Percentiles rank a stretch among this genome's conserved stretches.
phyloP scores from a whole-genome alignment of 2,797 vertebrate species.

The Tolypeutes matacus region DNA sequence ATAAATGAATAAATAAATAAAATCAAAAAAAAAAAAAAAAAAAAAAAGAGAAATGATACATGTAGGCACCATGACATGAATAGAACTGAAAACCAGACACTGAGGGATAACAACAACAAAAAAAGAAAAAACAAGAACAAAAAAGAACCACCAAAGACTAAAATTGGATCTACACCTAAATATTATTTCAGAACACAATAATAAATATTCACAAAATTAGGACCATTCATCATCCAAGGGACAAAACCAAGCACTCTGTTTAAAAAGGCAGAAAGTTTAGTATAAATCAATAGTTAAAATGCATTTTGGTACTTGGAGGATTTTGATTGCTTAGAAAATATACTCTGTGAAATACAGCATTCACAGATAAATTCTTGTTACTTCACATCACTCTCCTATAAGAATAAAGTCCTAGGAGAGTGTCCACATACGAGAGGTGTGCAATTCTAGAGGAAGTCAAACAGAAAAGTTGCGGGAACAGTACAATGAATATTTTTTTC shows the following conservation, averaged over 20 bases:
- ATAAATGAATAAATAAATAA: no score
- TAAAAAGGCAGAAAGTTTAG: conserved; percentile 3
- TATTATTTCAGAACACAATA: conserved; percentile 45
- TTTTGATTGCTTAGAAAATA: conserved; percentile 51
- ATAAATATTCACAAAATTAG: conserved; percentile 25
- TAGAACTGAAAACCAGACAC: conserved; percentile 60
- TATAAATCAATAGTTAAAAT: conserved; percentile 36
- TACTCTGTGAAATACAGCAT: conserved; percentile 40
- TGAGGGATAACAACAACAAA: conserved; percentile 5
- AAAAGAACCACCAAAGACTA: not conserved
- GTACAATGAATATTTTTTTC: conserved; percentile 3
- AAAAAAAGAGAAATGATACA: conserved; percentile 56
- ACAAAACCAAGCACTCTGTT: conserved; percentile 30
- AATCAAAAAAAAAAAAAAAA: no score
- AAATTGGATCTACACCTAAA: not conserved
- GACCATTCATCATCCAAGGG: not conserved
- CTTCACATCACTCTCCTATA: not conserved
- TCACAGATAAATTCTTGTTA: not conserved
- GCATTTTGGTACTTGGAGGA: not conserved
- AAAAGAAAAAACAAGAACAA: conserved; percentile 51
- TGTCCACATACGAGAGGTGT: not conserved
- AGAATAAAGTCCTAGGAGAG: not conserved
- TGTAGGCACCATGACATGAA: conserved; percentile 28
- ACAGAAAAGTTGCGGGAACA: conserved; percentile 13
- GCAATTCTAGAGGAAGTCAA: not conserved